Percentiles rank a stretch among this genome's conserved stretches.
phyloP scores from a whole-genome alignment of 2,888 invertebrate species.

The Perdita meconis region DNA sequence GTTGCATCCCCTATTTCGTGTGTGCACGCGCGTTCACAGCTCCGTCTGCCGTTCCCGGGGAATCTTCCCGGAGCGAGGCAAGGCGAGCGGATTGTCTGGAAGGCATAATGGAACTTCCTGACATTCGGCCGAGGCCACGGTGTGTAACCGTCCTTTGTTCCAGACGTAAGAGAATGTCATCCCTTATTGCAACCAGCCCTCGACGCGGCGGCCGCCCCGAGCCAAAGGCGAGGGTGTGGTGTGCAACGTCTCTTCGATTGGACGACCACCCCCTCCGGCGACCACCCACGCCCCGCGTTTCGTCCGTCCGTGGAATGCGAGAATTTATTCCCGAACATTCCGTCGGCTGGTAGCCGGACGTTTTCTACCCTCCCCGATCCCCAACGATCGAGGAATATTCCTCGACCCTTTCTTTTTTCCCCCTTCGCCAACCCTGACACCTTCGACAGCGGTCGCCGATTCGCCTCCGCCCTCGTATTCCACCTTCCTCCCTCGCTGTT shows the following conservation, averaged over 20 bases:
- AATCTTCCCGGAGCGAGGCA: conserved; percentile 6
- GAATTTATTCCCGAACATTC: conserved; percentile 72
- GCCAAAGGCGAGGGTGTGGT: conserved; percentile 52
- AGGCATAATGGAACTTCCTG: conserved; percentile 71
- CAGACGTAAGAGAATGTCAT: conserved; percentile 72
- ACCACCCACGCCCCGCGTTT: conserved; percentile 3
- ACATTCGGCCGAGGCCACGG: conserved; percentile 57
- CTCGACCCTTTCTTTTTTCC: background rate
- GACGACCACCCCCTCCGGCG: conserved; percentile 40
- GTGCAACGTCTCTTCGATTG: conserved; percentile 62
- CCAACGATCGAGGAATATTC: conserved; percentile 28
- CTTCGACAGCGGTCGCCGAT: conserved; percentile 22
- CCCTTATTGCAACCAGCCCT: conserved; percentile 69
- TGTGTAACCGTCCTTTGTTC: conserved; percentile 66
- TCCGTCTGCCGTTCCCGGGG: conserved; percentile 1
- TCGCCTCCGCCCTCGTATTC: background rate
- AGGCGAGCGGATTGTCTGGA: conserved; percentile 48
- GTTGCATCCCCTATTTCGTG: conserved; percentile 2
- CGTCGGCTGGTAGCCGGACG: conserved; percentile 53
- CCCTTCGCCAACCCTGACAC: conserved; percentile 18
- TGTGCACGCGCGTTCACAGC: conserved; percentile 15
- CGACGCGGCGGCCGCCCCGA: conserved; percentile 25
- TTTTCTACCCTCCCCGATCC: conserved; percentile 55
- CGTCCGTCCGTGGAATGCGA: conserved; percentile 62
- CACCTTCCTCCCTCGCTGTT: background rate